Conservation (phyloP, 2,797 vertebrate genomes). For the Falco rusticolus region DNA sequence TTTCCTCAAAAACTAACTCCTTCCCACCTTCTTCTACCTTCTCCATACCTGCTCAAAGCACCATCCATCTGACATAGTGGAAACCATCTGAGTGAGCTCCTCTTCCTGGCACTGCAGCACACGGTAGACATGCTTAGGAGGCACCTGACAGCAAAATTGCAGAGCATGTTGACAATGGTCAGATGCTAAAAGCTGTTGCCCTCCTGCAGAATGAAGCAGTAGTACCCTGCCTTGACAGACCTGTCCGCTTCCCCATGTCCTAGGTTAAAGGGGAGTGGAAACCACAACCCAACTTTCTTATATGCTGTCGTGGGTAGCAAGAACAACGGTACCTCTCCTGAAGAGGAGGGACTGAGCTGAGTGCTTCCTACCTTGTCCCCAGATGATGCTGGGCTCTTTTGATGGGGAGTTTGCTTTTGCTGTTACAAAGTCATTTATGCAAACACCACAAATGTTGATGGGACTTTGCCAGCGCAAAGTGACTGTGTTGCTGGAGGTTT, state of each 20-base stretch:
- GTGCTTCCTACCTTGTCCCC: neutral
- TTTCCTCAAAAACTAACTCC: neutral
- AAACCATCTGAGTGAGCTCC: constrained; percentile 98
- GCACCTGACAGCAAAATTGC: constrained; percentile 79
- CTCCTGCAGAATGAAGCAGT: neutral
- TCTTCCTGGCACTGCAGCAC: constrained; percentile 92
- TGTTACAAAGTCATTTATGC: neutral
- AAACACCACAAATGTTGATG: neutral
- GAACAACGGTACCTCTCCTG: neutral
- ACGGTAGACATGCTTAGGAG: constrained; percentile 83
- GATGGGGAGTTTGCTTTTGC: neutral
- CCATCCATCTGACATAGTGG: constrained; percentile 96
- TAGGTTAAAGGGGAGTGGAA: neutral
- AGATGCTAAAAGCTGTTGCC: neutral
- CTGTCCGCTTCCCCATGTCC: neutral
- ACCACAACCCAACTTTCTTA: neutral
- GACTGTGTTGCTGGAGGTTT: neutral
- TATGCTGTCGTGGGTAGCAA: neutral
- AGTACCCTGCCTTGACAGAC: neutral
- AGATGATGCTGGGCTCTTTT: neutral
- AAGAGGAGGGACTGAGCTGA: neutral
- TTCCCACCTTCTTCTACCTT: neutral
- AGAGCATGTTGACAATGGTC: neutral
- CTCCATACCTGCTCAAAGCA: constrained; percentile 77
- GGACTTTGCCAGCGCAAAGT: neutral